These are phyloP conservation scores for Suricata suricatta DNA, from an alignment of 2,113 vertebrate genomes.

Conservation along the genomic window DNA sequence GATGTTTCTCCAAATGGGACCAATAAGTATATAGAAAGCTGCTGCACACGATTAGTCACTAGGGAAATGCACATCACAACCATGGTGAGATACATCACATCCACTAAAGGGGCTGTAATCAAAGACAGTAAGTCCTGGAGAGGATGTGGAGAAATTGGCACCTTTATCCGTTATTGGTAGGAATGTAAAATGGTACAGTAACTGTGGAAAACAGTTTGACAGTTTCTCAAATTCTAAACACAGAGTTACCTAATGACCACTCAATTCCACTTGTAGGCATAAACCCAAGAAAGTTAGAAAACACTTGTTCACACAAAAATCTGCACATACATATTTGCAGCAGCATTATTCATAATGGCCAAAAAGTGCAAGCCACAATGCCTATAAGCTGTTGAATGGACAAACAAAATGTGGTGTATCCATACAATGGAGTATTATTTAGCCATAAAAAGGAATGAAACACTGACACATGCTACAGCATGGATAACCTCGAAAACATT, in stretches of 20 bases:
- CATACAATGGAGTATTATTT: not conserved
- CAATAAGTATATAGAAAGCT: not conserved
- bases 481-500: not conserved
- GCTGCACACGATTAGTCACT: not conserved
- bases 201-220: not conserved
- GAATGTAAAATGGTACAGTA: not conserved
- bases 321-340: not conserved
- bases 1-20: not conserved
- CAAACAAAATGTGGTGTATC: not conserved
- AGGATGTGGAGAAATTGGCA: not conserved
- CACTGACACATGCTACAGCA: not conserved
- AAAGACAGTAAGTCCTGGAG: not conserved
- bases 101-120: not conserved
- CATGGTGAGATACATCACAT: too few species aligned
- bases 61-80: not conserved
- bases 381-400: not conserved
- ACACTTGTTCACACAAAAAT: not conserved
- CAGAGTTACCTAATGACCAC: not conserved
- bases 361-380: not conserved
- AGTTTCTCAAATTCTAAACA: not conserved
- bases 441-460: not conserved
- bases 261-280: not conserved
- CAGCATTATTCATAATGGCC: not conserved
- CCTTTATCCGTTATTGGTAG: not conserved
- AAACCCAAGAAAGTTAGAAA: not conserved